Evolutionary conservation across 1,140 invertebrate genomes (phyloP).

Genomic region (Camponotus vicinus): DNA sequence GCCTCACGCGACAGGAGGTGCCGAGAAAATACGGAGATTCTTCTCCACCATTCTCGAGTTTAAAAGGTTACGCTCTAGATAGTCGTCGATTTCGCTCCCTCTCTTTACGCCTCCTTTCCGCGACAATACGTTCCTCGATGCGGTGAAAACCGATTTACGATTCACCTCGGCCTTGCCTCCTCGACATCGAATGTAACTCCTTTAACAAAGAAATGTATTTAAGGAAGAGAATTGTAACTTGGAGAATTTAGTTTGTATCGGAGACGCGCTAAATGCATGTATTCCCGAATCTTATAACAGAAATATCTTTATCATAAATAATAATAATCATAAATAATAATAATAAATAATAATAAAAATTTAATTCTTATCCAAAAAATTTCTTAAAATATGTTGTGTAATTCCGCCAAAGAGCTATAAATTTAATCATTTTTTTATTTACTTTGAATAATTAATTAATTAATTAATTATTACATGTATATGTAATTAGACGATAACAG

Average conservation of each 20-base stretch:
- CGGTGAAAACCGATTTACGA: constrained; percentile 36
- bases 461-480: not conserved
- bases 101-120: not conserved
- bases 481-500: not conserved
- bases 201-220: constrained; percentile 35
- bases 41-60: constrained; percentile 44
- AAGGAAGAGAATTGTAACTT: not conserved
- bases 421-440: not conserved
- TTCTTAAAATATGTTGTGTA: not conserved
- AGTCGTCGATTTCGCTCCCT: constrained; percentile 20
- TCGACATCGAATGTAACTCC: not conserved
- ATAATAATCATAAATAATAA: no score
- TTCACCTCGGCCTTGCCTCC: constrained; percentile 1
- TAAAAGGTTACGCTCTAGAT: constrained; percentile 44
- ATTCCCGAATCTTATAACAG: not conserved
- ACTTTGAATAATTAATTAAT: no score
- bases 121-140: constrained; percentile 18
- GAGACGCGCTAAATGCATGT: not conserved
- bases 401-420: not conserved
- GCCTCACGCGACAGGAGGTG: not conserved
- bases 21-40: constrained; percentile 55
- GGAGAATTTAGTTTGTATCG: not conserved
- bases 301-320: no score
- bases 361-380: not conserved
- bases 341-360: no score